These are phyloP conservation scores for Pan troglodytes DNA, from an alignment of 2,113 vertebrate species.

Conservation along the genomic window NHGRI_mPanTro3-v2.1_pri NC_072402.2:89111501-89112000, in stretches of 20 bases:
- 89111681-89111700: not conserved
- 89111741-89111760: not conserved
- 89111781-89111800: not conserved
- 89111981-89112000: not conserved
- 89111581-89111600: not conserved
- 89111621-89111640: not conserved
- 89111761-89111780: not conserved
- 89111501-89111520: not conserved
- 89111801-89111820: not conserved
- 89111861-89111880: not conserved
- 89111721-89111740: constrained; percentile 5
- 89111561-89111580: not conserved
- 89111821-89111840: not conserved
- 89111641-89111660: not conserved
- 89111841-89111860: not conserved
- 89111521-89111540: not conserved
- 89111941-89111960: not conserved
- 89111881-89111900: not conserved
- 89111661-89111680: not conserved
- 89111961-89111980: not conserved
- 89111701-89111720: not conserved
- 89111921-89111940: not conserved
- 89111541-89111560: not conserved
- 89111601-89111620: not conserved
- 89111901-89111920: not conserved